Conservation (phyloP, 2,113 vertebrate species). For the Gadus chalcogrammus region DNA sequence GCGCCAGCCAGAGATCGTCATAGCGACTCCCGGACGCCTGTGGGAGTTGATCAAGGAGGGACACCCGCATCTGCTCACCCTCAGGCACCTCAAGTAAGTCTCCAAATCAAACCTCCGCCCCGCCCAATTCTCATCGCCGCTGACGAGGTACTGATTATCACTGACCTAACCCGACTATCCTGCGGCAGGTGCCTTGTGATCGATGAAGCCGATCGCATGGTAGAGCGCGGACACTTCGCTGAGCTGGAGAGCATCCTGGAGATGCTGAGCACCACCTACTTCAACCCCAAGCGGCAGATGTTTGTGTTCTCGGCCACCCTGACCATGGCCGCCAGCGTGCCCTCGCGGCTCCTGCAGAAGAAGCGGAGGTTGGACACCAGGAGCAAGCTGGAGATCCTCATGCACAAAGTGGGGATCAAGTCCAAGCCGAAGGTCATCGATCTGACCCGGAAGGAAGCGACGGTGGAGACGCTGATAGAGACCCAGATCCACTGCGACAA, state of each 20-base stretch:
- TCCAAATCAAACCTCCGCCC: background rate
- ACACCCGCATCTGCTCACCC: slow-evolving; percentile 84
- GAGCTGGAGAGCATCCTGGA: slow-evolving; percentile 91
- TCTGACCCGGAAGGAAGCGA: slow-evolving; percentile 89
- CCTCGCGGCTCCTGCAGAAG: slow-evolving; percentile 83
- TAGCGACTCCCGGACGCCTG: slow-evolving; percentile 92
- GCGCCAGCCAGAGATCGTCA: slow-evolving; percentile 85
- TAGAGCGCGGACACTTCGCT: slow-evolving; percentile 92
- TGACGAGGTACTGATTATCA: background rate
- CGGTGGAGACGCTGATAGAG: slow-evolving; percentile 90
- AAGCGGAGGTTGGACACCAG: slow-evolving; percentile 79
- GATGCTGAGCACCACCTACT: slow-evolving; percentile 84
- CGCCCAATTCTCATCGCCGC: background rate
- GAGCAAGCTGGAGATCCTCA: slow-evolving; percentile 82
- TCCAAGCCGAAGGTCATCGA: slow-evolving; percentile 94
- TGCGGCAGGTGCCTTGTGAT: slow-evolving; percentile 87
- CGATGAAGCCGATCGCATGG: slow-evolving; percentile 96
- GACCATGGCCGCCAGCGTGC: slow-evolving; percentile 83
- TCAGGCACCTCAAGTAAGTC: slow-evolving; percentile 83
- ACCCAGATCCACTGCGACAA: slow-evolving; percentile 88
- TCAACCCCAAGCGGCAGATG: slow-evolving; percentile 85
- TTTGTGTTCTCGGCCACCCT: slow-evolving; percentile 97
- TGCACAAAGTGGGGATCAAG: slow-evolving; percentile 89
- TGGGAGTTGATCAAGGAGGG: slow-evolving; percentile 91
- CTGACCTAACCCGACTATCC: background rate